Evolutionary conservation across 2,113 vertebrate genomes (phyloP), one percentile per base, ranked within the genome.

Genomic region (Mirounga angustirostris): DNA sequence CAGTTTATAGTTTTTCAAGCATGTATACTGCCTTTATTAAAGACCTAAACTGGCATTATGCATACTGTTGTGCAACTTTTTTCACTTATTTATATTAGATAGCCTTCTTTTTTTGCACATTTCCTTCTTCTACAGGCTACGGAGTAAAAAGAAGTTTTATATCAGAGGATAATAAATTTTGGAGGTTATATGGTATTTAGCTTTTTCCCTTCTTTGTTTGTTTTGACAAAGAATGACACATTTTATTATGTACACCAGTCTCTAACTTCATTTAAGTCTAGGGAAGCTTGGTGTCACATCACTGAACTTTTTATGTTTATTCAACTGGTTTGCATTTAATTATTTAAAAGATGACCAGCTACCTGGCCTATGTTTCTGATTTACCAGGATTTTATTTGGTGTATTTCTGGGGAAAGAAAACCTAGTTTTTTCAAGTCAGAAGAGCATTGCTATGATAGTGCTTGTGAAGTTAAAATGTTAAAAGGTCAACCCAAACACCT

Each of bases 281-380:
- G 4, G 4, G 22, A 63, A 58, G 5, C 22, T 52, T 30, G 36
- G 2, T 73, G 54, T 54, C 54, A 12, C 76, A 67, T 67, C 79
- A 84, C 6, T 91, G 89, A 94, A 50, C 46, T 82, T 87, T 69
- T 56, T 59, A 65, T 76, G 18, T 89, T 95, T 83, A 46, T 58
- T 92, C 22, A 85, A 54, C 0, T 76, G 28, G 88, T 94, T 89
- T 71, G 4, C 46, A 86, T 79, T 61, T 74, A 67, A 24, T 91
- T 80, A 69, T 84, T 90, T 18, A 93, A 96, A 96, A 86, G 54
- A 81, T 36, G 40, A 36, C 52, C 40, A 63, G 6, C 26, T 85
- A n/a, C 59, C 82, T 82, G 59, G 21, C 40, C 54, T 36, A 82
- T 81, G 73, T 56, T 94, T 91, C 40, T 91, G 28, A 52, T 88